phyloP scores from a whole-genome alignment of 2,113 vertebrate genomes.

The Tychaedon coryphoeus region DNA sequence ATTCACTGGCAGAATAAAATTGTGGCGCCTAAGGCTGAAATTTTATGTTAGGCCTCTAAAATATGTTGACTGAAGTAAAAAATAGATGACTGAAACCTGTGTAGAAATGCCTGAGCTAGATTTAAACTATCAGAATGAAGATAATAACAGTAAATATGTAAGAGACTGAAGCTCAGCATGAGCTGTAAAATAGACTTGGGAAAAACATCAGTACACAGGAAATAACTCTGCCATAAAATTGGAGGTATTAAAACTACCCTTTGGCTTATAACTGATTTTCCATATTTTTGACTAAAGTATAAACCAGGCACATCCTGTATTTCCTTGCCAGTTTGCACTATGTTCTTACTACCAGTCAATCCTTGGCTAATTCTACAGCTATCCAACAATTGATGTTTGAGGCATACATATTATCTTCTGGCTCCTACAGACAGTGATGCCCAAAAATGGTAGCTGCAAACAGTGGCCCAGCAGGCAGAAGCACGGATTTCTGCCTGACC shows the following conservation, averaged over 20 bases:
- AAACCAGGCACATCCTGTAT: background rate
- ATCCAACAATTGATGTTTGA: background rate
- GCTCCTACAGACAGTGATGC: background rate
- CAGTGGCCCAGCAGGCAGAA: background rate
- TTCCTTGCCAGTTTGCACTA: background rate
- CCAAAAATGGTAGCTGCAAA: background rate
- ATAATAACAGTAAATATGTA: background rate
- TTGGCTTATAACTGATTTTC: background rate
- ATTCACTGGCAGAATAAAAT: background rate
- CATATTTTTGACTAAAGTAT: background rate
- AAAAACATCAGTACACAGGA: background rate
- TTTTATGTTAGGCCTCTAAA: background rate
- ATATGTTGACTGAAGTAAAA: background rate
- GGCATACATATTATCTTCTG: rapidly evolving
- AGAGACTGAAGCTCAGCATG: background rate
- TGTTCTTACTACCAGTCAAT: background rate
- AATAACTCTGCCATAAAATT: background rate
- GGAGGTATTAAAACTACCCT: background rate
- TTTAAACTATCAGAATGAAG: background rate
- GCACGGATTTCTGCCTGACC: background rate
- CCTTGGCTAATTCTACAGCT: rapidly evolving
- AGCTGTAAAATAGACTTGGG: background rate
- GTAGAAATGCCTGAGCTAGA: background rate
- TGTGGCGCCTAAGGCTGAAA: background rate
- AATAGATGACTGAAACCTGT: background rate